Conservation (phyloP, 2,797 vertebrate genomes). For the Poecilia gillii region DNA sequence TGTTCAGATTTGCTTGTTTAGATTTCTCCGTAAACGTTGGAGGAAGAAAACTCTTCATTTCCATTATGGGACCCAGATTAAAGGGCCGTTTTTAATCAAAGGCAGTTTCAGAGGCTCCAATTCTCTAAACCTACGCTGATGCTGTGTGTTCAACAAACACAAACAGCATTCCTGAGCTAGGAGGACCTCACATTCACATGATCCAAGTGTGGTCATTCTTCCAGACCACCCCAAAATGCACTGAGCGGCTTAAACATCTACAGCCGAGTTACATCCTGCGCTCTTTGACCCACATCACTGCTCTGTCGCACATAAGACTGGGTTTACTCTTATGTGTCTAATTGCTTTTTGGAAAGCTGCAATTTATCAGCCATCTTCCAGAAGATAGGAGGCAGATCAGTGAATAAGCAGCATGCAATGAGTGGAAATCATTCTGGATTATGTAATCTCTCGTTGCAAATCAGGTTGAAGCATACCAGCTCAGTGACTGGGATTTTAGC, state of each 20-base stretch:
- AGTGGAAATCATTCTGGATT: slow-evolving; percentile 29
- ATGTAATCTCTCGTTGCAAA: slow-evolving; percentile 16
- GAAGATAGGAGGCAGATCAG: not conserved
- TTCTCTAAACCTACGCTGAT: slow-evolving; percentile 11
- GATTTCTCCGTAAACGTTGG: not conserved
- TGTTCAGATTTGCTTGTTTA: slow-evolving; percentile 16
- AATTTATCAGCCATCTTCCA: not conserved
- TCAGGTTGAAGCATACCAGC: not conserved
- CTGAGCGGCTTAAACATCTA: not conserved
- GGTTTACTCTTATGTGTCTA: not conserved
- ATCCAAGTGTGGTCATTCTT: slow-evolving; percentile 1
- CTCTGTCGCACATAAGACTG: not conserved
- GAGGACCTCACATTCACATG: not conserved
- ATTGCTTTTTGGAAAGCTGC: not conserved
- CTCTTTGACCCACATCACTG: not conserved
- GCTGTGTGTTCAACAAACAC: slow-evolving; percentile 4
- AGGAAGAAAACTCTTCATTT: too few relatives aligned
- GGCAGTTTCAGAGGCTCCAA: not conserved
- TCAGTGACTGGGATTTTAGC: not conserved
- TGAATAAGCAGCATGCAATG: not conserved
- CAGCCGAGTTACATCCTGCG: not conserved
- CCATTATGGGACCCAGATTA: not conserved
- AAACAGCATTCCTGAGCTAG: slow-evolving; percentile 35
- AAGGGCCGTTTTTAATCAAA: slow-evolving; percentile 5
- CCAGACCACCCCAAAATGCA: slow-evolving; percentile 9